These are phyloP conservation scores for Sinocyclocheilus grahami DNA, from an alignment of 2,113 vertebrate species.

Conservation along the genomic window DNA sequence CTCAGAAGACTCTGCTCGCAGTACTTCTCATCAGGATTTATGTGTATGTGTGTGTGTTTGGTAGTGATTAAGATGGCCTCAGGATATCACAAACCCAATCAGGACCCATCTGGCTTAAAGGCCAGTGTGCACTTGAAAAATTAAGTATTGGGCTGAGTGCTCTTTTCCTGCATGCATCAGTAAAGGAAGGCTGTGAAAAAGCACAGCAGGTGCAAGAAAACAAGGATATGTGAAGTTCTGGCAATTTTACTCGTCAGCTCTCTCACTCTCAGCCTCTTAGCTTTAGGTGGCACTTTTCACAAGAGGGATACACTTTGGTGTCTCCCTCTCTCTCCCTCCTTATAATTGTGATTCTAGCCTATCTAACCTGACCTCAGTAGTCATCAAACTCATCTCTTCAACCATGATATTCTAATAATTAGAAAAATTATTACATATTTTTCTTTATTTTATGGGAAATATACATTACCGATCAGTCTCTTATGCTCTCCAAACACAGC, in stretches of 20 bases:
- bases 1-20: background rate
- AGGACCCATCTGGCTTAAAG: constrained; percentile 28
- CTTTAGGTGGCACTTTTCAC: background rate
- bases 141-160: constrained; percentile 10
- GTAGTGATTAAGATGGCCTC: constrained; percentile 29
- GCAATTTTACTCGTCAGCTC: background rate
- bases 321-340: background rate
- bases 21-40: constrained; percentile 18
- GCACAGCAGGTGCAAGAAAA: constrained; percentile 4
- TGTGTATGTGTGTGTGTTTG: constrained; percentile 3
- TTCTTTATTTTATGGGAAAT: background rate
- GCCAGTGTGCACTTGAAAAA: constrained; percentile 13
- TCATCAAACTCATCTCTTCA: background rate
- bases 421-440: background rate
- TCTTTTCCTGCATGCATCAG: background rate
- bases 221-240: background rate
- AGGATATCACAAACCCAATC: constrained; percentile 11
- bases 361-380: background rate
- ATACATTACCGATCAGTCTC: background rate
- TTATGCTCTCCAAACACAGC: background rate
- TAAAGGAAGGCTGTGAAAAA: background rate
- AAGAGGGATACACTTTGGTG: background rate
- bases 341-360: background rate
- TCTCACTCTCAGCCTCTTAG: background rate
- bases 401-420: background rate